Evolutionary conservation across 37 sponge, comb jelly and placozoan genomes (phyloP).

Genomic region (Aplysina aerophoba): DNA sequence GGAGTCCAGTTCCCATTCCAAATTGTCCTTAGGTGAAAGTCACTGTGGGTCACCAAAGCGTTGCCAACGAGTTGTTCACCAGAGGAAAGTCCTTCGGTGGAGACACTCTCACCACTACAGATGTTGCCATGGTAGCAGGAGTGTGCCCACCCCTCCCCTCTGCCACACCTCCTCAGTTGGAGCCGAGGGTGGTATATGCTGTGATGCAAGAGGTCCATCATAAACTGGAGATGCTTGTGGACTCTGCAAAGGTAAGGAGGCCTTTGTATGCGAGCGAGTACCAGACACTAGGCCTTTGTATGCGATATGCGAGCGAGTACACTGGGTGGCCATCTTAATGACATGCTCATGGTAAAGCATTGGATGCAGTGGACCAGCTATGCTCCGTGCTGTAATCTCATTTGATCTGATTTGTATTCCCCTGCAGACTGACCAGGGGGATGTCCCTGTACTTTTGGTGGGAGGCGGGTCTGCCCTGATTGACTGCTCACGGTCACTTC

Average conservation of each 20-base stretch:
- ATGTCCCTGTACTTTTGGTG: constrained; percentile 77
- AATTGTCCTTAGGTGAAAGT: not conserved
- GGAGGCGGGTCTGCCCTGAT: constrained; percentile 84
- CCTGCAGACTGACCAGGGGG: constrained; percentile 58
- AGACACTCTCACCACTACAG: constrained; percentile 63
- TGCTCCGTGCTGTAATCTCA: no score
- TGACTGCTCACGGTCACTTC: constrained; percentile 39
- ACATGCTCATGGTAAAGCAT: no score
- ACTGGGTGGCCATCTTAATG: no score
- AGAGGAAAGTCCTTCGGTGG: constrained; percentile 83
- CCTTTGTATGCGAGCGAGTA: no score
- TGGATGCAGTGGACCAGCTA: no score
- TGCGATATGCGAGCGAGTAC: no score
- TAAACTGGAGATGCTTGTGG: constrained; percentile 65
- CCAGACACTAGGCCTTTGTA: no score
- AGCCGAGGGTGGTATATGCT: constrained; percentile 40
- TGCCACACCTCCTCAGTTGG: constrained; percentile 32
- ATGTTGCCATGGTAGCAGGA: constrained; percentile 84
- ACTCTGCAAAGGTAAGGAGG: constrained; percentile 72
- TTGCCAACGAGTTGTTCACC: constrained; percentile 39
- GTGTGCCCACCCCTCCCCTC: constrained; percentile 41
- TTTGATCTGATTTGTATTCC: not conserved
- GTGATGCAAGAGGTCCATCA: constrained; percentile 57
- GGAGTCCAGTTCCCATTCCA: no score
- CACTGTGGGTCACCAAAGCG: constrained; percentile 75